These are phyloP conservation scores for Autographa gamma DNA, from an alignment of 2,888 invertebrate species.

Conservation along the genomic window DNA sequence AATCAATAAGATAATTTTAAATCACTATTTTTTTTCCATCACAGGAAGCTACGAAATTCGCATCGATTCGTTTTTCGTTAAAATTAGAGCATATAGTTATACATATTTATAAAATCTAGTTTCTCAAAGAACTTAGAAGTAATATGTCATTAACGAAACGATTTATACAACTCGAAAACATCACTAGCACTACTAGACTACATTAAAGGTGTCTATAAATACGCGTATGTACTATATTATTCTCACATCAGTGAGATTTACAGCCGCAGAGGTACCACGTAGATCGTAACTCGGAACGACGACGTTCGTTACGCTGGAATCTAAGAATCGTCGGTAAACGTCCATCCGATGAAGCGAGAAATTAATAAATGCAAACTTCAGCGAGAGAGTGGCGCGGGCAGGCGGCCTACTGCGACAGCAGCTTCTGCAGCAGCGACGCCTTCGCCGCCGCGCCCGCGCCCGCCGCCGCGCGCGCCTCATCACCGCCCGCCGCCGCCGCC, in stretches of 20 bases:
- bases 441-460: slow-evolving; percentile 77
- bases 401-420: slow-evolving; percentile 93
- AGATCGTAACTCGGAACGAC: slow-evolving; percentile 76
- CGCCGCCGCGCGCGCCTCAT: slow-evolving; percentile 66
- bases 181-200: slow-evolving; percentile 86
- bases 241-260: slow-evolving; percentile 79
- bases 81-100: slow-evolving; percentile 71
- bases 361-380: slow-evolving; percentile 81
- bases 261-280: slow-evolving; percentile 86
- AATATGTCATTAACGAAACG: slow-evolving; percentile 71
- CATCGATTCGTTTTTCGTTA: slow-evolving; percentile 74
- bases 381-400: slow-evolving; percentile 47
- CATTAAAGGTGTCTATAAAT: slow-evolving; percentile 79
- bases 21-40: slow-evolving; percentile 78
- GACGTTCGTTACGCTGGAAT: slow-evolving; percentile 73
- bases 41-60: slow-evolving; percentile 81
- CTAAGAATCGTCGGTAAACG: slow-evolving; percentile 67
- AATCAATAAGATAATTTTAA: slow-evolving; percentile 73
- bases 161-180: slow-evolving; percentile 81
- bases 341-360: slow-evolving; percentile 70
- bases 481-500: slow-evolving; percentile 73
- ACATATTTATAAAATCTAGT: slow-evolving; percentile 73
- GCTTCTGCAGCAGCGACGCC: slow-evolving; percentile 95
- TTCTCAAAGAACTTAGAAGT: slow-evolving; percentile 73
- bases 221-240: slow-evolving; percentile 78